These are phyloP conservation scores for Lobophora halterata DNA, from an alignment of 2,888 invertebrate genomes.

Conservation along the genomic window DNA sequence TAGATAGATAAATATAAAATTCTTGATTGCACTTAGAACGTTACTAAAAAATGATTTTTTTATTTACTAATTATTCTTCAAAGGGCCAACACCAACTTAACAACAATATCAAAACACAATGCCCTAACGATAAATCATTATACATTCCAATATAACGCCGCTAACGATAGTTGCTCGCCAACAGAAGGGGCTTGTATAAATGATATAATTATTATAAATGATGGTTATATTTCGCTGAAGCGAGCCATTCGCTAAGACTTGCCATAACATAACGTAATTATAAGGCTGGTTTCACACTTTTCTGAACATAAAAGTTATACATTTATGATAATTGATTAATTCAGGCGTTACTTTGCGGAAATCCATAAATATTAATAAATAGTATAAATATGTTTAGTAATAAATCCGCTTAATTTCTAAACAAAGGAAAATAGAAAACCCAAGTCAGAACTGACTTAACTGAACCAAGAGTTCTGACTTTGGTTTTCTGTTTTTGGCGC, in stretches of 20 bases:
- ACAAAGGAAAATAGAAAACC: too few relatives aligned
- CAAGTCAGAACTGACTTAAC: too few relatives aligned
- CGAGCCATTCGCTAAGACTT: constrained; percentile 8
- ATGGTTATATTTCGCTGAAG: constrained; percentile 7
- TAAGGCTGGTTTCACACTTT: too few relatives aligned
- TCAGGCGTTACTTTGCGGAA: too few relatives aligned
- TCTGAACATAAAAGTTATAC: background rate
- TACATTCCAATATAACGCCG: constrained; percentile 50
- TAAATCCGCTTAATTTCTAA: too few relatives aligned
- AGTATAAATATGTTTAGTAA: constrained; percentile 16
- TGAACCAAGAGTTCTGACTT: too few relatives aligned
- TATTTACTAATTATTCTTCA: too few relatives aligned
- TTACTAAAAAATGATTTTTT: too few relatives aligned
- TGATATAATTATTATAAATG: constrained; percentile 22
- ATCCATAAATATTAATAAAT: constrained; percentile 2
- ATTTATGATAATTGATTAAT: too few relatives aligned
- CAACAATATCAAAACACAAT: constrained; percentile 19
- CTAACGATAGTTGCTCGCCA: constrained; percentile 35
- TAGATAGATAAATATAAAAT: too few relatives aligned
- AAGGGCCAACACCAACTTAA: background rate
- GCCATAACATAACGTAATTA: constrained; percentile 9
- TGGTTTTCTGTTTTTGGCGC: too few relatives aligned
- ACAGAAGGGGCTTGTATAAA: constrained; percentile 30
- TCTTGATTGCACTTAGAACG: too few relatives aligned
- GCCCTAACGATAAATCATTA: constrained; percentile 45